Conservation (phyloP, 2,888 invertebrate species). For the Scaptomyza tumidula region DNA sequence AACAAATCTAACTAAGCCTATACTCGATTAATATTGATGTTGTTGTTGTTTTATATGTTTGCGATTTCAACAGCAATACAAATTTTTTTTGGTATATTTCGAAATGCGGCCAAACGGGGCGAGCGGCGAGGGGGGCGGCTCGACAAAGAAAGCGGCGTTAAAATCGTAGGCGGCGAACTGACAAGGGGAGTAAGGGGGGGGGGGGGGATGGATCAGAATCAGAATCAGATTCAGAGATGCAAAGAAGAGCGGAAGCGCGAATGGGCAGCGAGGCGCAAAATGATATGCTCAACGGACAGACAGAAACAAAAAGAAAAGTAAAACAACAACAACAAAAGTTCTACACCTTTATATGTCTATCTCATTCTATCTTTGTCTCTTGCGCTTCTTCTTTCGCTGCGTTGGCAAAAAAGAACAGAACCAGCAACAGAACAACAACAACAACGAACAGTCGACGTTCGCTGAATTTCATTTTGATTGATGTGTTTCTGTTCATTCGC, state of each 20-base stretch:
- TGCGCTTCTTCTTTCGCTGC: slow-evolving; percentile 46
- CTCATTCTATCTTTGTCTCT: slow-evolving; percentile 18
- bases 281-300: slow-evolving; percentile 54
- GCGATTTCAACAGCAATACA: slow-evolving; percentile 52
- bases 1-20: slow-evolving; percentile 62
- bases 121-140: slow-evolving; percentile 40
- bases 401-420: slow-evolving; percentile 55
- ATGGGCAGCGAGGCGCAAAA: slow-evolving; percentile 70
- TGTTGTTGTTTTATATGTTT: slow-evolving; percentile 29
- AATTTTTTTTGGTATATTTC: slow-evolving; percentile 36
- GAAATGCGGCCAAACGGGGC: slow-evolving; percentile 50
- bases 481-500: slow-evolving; percentile 50
- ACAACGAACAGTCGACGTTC: slow-evolving; percentile 46
- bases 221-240: background rate
- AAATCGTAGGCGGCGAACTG: slow-evolving; percentile 34
- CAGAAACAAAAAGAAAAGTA: slow-evolving; percentile 3
- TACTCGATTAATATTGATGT: slow-evolving; percentile 38
- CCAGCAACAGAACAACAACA: slow-evolving; percentile 23
- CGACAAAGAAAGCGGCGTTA: slow-evolving; percentile 63
- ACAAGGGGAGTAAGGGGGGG: background rate
- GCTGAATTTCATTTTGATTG: slow-evolving; percentile 67
- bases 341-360: slow-evolving; percentile 6
- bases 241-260: slow-evolving; percentile 6
- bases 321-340: slow-evolving; percentile 17
- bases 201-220: background rate